Conservation (phyloP, 2,797 vertebrate genomes). For the Paratrypauchen microcephalus region DNA sequence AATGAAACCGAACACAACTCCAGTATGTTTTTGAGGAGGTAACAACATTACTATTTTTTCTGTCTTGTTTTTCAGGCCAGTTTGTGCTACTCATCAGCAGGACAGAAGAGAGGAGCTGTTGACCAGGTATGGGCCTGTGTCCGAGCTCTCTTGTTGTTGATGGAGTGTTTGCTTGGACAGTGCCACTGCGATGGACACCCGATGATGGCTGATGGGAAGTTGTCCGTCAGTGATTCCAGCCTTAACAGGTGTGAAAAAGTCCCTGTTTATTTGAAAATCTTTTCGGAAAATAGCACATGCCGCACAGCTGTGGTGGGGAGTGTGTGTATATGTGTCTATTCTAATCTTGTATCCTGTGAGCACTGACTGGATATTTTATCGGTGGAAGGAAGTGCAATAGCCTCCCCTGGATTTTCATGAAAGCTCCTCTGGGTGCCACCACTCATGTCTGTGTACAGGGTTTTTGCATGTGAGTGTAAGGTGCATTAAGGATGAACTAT, state of each 20-base stretch:
- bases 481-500: conserved; percentile 13
- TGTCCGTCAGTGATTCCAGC: conserved; percentile 60
- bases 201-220: conserved; percentile 69
- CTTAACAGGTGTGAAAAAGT: conserved; percentile 72
- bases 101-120: conserved; percentile 28
- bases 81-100: conserved; percentile 45
- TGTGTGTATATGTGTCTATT: conserved; percentile 16
- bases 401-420: conserved; percentile 37
- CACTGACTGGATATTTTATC: conserved; percentile 40
- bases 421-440: conserved; percentile 42
- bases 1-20: too few species aligned
- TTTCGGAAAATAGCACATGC: conserved; percentile 53
- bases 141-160: conserved; percentile 43
- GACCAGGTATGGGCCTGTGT: conserved; percentile 25
- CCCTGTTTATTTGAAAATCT: conserved; percentile 29
- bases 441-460: conserved; percentile 31
- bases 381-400: conserved; percentile 52
- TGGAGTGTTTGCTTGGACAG: conserved; percentile 75
- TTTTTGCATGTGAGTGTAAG: conserved; percentile 5
- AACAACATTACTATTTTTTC: conserved; percentile 10
- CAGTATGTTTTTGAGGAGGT: too few species aligned
- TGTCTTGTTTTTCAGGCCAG: conserved; percentile 32
- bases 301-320: conserved; percentile 52
- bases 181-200: conserved; percentile 59
- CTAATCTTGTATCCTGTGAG: conserved; percentile 34